Base-by-base conservation (phyloP, 2,113 vertebrate genomes). In the Salvelinus alpinus region DNA sequence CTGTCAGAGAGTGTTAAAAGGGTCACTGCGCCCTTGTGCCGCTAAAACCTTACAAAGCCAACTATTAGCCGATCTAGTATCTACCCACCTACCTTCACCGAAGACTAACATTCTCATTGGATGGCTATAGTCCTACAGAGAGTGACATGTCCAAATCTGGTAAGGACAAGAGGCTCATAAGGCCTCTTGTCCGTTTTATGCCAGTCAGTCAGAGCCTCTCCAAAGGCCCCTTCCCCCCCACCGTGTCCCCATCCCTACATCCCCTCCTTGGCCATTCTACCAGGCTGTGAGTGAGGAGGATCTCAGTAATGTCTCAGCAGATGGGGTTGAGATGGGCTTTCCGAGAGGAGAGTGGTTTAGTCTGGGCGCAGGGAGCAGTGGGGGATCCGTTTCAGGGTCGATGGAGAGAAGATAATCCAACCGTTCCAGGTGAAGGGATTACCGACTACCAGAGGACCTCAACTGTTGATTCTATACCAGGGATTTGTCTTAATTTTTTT, bases 341-440 rank as follows among this genome's bases (percentile, higher is more conserved):
- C 75, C 79, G 72, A 85, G 65, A 84, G 87, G 73, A 86, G 65
- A 83, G 88, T 86, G 88, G 89, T 90, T 91, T 85, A 89, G 78
- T 68, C 82, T 3, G 16, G 82, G 71, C 86, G 31, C 57, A 3
- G 5, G 89, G 91, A 83, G 71, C 86, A 38, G 60, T 4, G 5
- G 91, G 91, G 92, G 78, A 82, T 72, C 80, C 68, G 74, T 88
- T 90, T 91, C 88, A 84, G 91, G 90, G 88, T 88, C 85, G 82
- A 73, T 73, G 84, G 84, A 86, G 83, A 88, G 60, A 86, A 85
- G 78, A 90, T 86, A 83, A 91, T 87, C 88, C 88, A 82, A 84
- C 76, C 57, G 84, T 78, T 88, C 59, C 12, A 85, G 89, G 82
- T 85, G 83, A 87, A 77, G 84, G 88, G 89, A 93, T 93, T 88